Base-by-base conservation (phyloP, 2,113 vertebrate species). In the Nettapus auritus region DNA sequence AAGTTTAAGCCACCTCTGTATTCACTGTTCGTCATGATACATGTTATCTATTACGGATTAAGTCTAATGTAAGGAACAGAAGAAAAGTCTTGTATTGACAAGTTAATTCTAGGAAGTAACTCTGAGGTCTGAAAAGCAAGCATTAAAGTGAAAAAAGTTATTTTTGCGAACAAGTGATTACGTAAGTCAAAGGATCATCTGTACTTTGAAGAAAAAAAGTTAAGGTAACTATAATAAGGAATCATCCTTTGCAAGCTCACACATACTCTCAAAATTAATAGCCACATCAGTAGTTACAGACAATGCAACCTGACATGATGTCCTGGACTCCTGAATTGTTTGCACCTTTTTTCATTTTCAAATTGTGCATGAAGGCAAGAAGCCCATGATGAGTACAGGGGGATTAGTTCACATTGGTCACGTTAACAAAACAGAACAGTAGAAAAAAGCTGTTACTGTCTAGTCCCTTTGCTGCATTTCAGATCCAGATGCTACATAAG, bases 41-140 rank as follows among this genome's bases (percentile, higher is more conserved):
- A 83, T 46, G 0, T 23, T 60, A 38, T 28, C 8, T 59, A 36
- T 8, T 21, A 83, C 0, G 1, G 71, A 52, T 16, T 53, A n/a
- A 4, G 13, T 23, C 46, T 25, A 46, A 68, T 59, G 31, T 17
- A 40, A 80, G 16, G 5, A 88, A 79, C 2, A 50, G 17, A 59
- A 2, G 17, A 14, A 19, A 67, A 52, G 55, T 38, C 38, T 33
- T 70, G 6, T 44, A 78, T 66, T 25, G 76, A 46, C 44, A 46
- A 34, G 1, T 25, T 53, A 34, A 59, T 29, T 52, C 68, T 15
- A 77, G 36, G n/a, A 87, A 81, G 23, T 42, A 0, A 48, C 13
- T 76, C 25, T 20, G 16, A 83, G 9, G 26, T 55, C 6, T 71
- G 40, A 76, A 71, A 87, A 50, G 5, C 3, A 75, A 87, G 17